phyloP scores from a whole-genome alignment of 2,888 invertebrate genomes.

The Synergus japonicus region DNA sequence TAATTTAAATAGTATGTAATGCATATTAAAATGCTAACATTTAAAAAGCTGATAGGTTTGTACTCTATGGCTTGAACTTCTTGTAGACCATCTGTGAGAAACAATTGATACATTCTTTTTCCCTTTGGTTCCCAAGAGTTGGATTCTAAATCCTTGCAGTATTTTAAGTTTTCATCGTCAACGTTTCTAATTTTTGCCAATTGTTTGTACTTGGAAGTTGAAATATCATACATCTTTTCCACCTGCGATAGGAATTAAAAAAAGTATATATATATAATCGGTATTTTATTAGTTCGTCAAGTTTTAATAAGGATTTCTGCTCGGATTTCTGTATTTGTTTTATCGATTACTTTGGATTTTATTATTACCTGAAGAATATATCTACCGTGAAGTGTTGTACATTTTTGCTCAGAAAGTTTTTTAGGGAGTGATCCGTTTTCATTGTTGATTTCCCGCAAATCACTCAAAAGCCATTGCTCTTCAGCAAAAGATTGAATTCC shows the following conservation, averaged over 20 bases:
- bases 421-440: slow-evolving; percentile 82
- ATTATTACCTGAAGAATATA: slow-evolving; percentile 82
- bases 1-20: not conserved
- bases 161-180: slow-evolving; percentile 79
- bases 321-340: slow-evolving; percentile 68
- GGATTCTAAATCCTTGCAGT: slow-evolving; percentile 81
- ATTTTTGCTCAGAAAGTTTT: slow-evolving; percentile 78
- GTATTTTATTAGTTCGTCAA: slow-evolving; percentile 1
- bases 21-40: slow-evolving; percentile 73
- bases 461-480: slow-evolving; percentile 84
- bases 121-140: slow-evolving; percentile 80
- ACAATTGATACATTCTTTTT: slow-evolving; percentile 84
- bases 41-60: slow-evolving; percentile 80
- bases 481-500: slow-evolving; percentile 81
- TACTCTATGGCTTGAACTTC: slow-evolving; percentile 86
- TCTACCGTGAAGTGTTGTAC: slow-evolving; percentile 79
- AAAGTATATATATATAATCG: not conserved
- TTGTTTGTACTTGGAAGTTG: slow-evolving; percentile 72
- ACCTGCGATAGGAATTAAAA: slow-evolving; percentile 65
- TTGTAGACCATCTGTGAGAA: slow-evolving; percentile 87
- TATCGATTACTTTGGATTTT: not conserved
- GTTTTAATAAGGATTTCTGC: slow-evolving; percentile 79
- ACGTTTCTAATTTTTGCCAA: slow-evolving; percentile 77
- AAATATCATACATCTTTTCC: slow-evolving; percentile 76
- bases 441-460: slow-evolving; percentile 81